A percentile compares a stretch with the other conserved stretches of the same genome.
Evolutionary conservation across 2,113 vertebrate genomes (phyloP).

Genomic region (Oenanthe melanoleuca): DNA sequence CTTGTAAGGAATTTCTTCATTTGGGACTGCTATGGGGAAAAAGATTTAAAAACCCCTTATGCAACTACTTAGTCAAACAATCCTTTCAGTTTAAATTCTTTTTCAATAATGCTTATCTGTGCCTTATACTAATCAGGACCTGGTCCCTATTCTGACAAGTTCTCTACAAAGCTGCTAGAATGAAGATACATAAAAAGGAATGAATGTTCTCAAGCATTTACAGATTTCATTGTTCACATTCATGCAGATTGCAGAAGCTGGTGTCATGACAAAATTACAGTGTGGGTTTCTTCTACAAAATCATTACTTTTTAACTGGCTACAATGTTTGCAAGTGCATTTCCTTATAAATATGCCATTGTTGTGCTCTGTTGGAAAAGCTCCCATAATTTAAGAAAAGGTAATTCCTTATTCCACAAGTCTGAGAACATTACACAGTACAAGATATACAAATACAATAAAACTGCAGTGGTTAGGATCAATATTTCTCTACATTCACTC

Average conservation of each 20-base stretch:
- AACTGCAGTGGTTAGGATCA: not conserved
- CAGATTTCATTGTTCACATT: not conserved
- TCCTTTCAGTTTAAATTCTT: not conserved
- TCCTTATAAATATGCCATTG: not conserved
- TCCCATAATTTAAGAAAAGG: not conserved
- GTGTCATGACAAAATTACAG: not conserved
- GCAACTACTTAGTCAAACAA: not conserved
- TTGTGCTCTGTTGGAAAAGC: not conserved
- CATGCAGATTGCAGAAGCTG: not conserved
- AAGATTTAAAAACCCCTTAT: not conserved
- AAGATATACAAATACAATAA: not conserved
- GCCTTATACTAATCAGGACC: not conserved
- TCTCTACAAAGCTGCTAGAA: not conserved
- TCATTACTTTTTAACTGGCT: not conserved
- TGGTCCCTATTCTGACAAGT: not conserved
- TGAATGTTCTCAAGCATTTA: not conserved
- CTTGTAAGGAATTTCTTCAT: not conserved
- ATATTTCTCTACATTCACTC: too few species aligned
- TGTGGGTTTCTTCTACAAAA: not conserved
- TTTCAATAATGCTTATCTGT: not conserved
- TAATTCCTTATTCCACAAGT: not conserved
- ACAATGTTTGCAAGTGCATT: not conserved
- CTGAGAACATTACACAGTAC: not conserved
- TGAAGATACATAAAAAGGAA: not conserved
- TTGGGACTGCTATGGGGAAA: not conserved